Percentiles rank a stretch among this genome's conserved stretches.
phyloP scores from a whole-genome alignment of 1,140 invertebrate genomes.

The Drosophila nigromelanica region DNA sequence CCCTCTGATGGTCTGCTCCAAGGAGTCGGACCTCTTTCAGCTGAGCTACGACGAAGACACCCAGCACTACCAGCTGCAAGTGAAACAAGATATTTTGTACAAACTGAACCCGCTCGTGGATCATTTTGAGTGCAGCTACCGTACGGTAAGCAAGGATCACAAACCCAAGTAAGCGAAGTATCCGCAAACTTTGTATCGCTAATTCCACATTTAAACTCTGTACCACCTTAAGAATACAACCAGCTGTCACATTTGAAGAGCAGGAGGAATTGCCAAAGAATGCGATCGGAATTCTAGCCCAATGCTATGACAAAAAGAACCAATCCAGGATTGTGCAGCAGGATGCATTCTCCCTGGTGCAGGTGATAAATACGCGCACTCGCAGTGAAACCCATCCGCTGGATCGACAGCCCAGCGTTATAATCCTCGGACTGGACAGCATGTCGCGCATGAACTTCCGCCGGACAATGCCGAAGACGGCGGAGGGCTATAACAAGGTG shows the following conservation, averaged over 20 bases:
- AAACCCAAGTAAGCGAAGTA: constrained; percentile 12
- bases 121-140: constrained; percentile 11
- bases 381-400: not conserved
- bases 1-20: constrained; percentile 16
- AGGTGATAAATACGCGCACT: not conserved
- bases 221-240: not conserved
- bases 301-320: constrained; percentile 19
- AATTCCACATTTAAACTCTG: too few species aligned
- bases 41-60: constrained; percentile 17
- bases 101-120: not conserved
- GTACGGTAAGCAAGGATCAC: not conserved
- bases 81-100: not conserved
- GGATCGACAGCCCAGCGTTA: constrained; percentile 40
- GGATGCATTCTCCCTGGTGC: constrained; percentile 50
- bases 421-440: constrained; percentile 53
- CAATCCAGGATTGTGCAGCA: constrained; percentile 7
- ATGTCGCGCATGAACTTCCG: constrained; percentile 83
- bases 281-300: constrained; percentile 21
- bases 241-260: not conserved
- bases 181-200: not conserved
- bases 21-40: constrained; percentile 14
- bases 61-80: constrained; percentile 19
- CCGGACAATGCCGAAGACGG: constrained; percentile 55
- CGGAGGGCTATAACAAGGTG: constrained; percentile 61
- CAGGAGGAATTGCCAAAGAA: constrained; percentile 1